These are phyloP conservation scores for Ormyrus pomaceus DNA, from an alignment of 2,888 invertebrate genomes.

Conservation along the genomic window DNA sequence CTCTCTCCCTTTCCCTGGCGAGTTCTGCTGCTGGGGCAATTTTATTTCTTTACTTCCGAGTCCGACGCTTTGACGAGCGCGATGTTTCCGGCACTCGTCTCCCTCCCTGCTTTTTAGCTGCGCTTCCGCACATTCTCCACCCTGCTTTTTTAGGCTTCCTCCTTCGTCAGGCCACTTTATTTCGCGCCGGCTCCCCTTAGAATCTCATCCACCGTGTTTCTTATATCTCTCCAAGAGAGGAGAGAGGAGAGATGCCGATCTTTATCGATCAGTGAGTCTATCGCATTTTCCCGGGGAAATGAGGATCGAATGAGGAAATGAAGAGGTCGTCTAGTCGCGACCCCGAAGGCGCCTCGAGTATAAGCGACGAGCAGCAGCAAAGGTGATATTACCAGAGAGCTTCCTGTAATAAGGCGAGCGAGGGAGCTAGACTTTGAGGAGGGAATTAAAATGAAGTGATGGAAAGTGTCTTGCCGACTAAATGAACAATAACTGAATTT, in stretches of 20 bases:
- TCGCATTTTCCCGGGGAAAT: conserved; percentile 61
- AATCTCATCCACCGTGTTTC: conserved; percentile 1
- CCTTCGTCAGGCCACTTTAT: conserved; percentile 15
- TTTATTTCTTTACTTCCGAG: conserved; percentile 39
- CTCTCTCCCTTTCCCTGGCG: background rate
- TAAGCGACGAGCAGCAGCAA: conserved; percentile 29
- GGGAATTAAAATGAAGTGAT: conserved; percentile 30
- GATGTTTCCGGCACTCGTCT: conserved; percentile 28
- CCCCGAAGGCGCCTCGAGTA: conserved; percentile 17
- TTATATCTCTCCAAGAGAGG: background rate
- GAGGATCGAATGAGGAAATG: conserved; percentile 60
- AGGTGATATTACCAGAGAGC: conserved; percentile 9
- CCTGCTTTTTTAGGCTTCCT: conserved; percentile 31
- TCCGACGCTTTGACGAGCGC: conserved; percentile 34
- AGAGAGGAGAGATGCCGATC: conserved; percentile 13
- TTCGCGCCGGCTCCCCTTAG: background rate
- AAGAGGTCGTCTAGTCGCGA: conserved; percentile 48
- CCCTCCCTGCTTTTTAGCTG: conserved; percentile 10
- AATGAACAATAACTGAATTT: conserved; percentile 40
- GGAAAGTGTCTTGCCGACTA: conserved; percentile 15
- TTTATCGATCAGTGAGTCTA: conserved; percentile 53
- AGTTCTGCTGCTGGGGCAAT: conserved; percentile 5
- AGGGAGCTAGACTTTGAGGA: background rate
- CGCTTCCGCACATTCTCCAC: conserved; percentile 17
- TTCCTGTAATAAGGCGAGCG: conserved; percentile 14